Evolutionary conservation across 2,797 vertebrate species (phyloP).

Genomic region (Bradypodion pumilum): DNA sequence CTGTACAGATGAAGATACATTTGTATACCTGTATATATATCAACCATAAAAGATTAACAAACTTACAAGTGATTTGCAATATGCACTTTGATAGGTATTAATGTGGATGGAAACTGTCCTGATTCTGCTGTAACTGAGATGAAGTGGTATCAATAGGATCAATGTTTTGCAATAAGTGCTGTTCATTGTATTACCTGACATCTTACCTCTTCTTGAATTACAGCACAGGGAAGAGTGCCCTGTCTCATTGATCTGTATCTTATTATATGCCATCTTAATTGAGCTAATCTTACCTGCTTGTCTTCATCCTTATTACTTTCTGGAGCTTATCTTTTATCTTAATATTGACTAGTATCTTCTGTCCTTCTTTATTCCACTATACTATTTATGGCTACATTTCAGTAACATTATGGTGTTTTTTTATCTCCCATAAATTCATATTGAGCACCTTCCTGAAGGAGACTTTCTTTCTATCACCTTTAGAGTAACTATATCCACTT

Average conservation of each 20-base stretch:
- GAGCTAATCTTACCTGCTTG: too few relatives aligned
- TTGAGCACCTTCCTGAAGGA: neutral
- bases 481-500: neutral
- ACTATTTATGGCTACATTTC: conserved; percentile 24
- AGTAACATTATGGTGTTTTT: neutral
- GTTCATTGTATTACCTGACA: neutral
- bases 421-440: neutral
- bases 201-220: neutral
- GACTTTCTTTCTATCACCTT: neutral
- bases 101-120: neutral
- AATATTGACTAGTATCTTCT: conserved; percentile 3
- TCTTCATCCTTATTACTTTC: neutral
- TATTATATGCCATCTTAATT: neutral
- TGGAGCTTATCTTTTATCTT: conserved; percentile 3
- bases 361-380: neutral
- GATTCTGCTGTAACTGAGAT: neutral
- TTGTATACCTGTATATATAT: neutral
- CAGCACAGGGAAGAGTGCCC: neutral
- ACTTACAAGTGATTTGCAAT: neutral
- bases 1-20: too few relatives aligned
- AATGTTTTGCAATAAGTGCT: neutral
- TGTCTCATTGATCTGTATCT: conserved; percentile 10
- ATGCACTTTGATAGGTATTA: neutral
- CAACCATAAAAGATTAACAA: neutral
- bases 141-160: neutral